Evolutionary conservation across 2,888 invertebrate species (phyloP).

Genomic region (Oconnorella tubifera): DNA sequence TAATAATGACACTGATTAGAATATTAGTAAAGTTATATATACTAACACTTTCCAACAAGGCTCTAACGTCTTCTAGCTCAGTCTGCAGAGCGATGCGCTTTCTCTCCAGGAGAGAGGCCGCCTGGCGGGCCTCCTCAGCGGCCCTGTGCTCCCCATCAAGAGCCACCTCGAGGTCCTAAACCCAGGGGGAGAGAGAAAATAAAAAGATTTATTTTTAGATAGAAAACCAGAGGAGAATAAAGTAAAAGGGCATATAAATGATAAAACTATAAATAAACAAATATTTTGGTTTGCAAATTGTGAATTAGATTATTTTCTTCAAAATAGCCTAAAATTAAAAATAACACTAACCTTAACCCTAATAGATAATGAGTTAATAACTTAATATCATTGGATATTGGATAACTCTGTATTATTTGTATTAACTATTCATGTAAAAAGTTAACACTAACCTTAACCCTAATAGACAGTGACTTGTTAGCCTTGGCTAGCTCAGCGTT

Average conservation of each 20-base stretch:
- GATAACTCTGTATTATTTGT: constrained; percentile 65
- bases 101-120: constrained; percentile 49
- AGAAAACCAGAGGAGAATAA: too few relatives aligned
- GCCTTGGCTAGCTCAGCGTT: constrained; percentile 76
- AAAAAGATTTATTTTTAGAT: too few relatives aligned
- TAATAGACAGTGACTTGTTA: constrained; percentile 94
- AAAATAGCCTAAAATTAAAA: too few relatives aligned
- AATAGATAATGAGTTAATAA: constrained; percentile 95
- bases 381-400: too few relatives aligned
- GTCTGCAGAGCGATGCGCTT: constrained; percentile 69
- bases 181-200: not conserved
- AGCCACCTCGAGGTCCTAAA: constrained; percentile 50
- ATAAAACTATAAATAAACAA: too few relatives aligned
- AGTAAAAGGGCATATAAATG: too few relatives aligned
- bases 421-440: too few relatives aligned
- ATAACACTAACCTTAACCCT: constrained; percentile 79
- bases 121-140: constrained; percentile 49
- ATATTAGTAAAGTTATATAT: too few relatives aligned
- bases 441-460: constrained; percentile 77
- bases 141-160: constrained; percentile 51
- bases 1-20: too few relatives aligned
- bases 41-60: constrained; percentile 56
- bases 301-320: too few relatives aligned
- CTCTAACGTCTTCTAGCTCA: constrained; percentile 82
- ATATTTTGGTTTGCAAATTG: too few relatives aligned